Evolutionary conservation across 2,888 invertebrate species (phyloP).

Genomic region (Torymus tubicola): DNA sequence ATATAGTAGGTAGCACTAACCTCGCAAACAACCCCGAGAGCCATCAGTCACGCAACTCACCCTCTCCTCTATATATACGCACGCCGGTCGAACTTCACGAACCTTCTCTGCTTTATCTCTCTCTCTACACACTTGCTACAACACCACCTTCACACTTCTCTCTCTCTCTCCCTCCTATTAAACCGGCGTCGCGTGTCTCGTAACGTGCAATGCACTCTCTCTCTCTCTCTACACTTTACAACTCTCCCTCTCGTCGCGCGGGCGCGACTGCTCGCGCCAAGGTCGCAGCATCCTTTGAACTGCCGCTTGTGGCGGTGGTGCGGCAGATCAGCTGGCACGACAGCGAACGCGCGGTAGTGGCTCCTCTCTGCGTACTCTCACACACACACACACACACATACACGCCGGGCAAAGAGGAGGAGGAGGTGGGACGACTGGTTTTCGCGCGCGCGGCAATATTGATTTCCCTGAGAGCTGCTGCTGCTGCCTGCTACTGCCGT

Average conservation of each 20-base stretch:
- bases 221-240: background rate
- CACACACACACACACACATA: no score
- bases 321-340: conserved; percentile 1
- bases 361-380: no score
- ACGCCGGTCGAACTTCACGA: background rate
- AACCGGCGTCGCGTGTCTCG: no score
- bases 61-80: background rate
- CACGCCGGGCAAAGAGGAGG: no score
- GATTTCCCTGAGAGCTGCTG: background rate
- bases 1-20: background rate
- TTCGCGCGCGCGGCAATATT: background rate
- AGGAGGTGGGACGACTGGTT: no score
- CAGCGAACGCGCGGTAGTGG: background rate
- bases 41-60: background rate
- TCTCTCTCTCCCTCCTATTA: no score
- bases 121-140: no score
- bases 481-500: background rate
- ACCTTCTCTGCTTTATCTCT: no score
- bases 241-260: conserved; percentile 23
- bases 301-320: background rate
- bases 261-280: conserved; percentile 38
- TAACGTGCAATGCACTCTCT: background rate
- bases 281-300: conserved; percentile 33
- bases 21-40: background rate
- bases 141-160: no score